A percentile compares a stretch with the other conserved stretches of the same genome.
These are phyloP conservation scores for Leucopsar rothschildi DNA, from an alignment of 2,113 vertebrate genomes.

Conservation along the genomic window DNA sequence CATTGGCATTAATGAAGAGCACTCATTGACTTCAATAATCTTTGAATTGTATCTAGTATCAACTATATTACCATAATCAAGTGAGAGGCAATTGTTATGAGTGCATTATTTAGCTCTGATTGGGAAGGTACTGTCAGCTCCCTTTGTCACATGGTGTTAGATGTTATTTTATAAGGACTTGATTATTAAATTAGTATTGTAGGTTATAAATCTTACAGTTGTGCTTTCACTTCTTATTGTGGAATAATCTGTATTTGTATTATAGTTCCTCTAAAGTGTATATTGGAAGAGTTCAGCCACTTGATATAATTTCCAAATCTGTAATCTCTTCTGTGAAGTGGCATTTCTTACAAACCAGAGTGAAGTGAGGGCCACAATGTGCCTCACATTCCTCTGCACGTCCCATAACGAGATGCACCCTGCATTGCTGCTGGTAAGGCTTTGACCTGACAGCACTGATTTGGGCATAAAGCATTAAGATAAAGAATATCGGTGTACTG, in stretches of 20 bases:
- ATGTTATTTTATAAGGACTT: conserved; percentile 27
- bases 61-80: conserved; percentile 46
- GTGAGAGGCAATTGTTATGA: conserved; percentile 23
- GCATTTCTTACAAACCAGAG: neutral
- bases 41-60: conserved; percentile 34
- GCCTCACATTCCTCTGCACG: neutral
- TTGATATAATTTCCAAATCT: neutral
- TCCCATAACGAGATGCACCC: neutral
- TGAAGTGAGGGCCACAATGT: neutral
- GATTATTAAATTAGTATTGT: conserved; percentile 51
- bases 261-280: neutral
- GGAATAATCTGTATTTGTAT: neutral
- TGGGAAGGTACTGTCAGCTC: neutral
- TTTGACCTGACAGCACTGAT: neutral
- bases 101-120: conserved; percentile 54
- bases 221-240: neutral
- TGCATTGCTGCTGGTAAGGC: neutral
- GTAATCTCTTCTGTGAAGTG: neutral
- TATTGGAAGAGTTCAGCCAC: neutral
- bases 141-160: conserved; percentile 20
- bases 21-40: conserved; percentile 43
- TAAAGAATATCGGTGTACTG: neutral
- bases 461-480: neutral
- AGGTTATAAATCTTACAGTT: neutral
- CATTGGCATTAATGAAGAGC: conserved; percentile 16